Evolutionary conservation across 2,113 vertebrate species (phyloP).

Genomic region (Sorex araneus): DNA sequence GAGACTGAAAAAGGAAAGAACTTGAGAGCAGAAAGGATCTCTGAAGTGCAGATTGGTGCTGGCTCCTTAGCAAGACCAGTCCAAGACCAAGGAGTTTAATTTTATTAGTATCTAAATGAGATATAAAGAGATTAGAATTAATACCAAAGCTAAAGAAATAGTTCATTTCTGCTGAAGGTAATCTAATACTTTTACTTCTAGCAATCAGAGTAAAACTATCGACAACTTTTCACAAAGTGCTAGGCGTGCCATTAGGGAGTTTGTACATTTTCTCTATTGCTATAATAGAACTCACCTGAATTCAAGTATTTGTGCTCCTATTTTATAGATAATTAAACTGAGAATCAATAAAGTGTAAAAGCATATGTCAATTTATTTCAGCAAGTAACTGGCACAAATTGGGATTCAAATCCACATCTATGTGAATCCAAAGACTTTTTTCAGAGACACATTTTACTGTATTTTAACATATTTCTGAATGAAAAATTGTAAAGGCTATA

Average conservation of each 20-base stretch:
- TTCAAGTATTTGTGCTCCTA: not conserved
- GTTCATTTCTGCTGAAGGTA: not conserved
- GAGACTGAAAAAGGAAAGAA: constrained; percentile 27
- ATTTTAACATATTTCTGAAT: not conserved
- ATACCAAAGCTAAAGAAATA: not conserved
- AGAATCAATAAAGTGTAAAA: not conserved
- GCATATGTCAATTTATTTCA: not conserved
- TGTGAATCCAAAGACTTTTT: not conserved
- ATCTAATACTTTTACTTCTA: not conserved
- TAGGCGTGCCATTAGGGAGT: not conserved
- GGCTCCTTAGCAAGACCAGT: not conserved
- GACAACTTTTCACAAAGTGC: not conserved
- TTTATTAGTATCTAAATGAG: constrained; percentile 2
- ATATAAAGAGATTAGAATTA: not conserved
- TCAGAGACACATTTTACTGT: not conserved
- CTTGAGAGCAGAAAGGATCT: not conserved
- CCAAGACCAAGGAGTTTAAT: not conserved
- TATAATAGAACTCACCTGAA: not conserved
- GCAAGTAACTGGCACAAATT: not conserved
- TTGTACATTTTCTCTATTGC: not conserved
- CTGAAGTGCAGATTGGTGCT: not conserved
- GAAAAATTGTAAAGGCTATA: not conserved
- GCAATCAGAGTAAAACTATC: not conserved
- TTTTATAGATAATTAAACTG: constrained; percentile 8
- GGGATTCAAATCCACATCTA: constrained; percentile 11